Evolutionary conservation across 2,113 vertebrate species (phyloP), one percentile per base, ranked within the genome.

Genomic region (Gambusia holbrooki): DNA sequence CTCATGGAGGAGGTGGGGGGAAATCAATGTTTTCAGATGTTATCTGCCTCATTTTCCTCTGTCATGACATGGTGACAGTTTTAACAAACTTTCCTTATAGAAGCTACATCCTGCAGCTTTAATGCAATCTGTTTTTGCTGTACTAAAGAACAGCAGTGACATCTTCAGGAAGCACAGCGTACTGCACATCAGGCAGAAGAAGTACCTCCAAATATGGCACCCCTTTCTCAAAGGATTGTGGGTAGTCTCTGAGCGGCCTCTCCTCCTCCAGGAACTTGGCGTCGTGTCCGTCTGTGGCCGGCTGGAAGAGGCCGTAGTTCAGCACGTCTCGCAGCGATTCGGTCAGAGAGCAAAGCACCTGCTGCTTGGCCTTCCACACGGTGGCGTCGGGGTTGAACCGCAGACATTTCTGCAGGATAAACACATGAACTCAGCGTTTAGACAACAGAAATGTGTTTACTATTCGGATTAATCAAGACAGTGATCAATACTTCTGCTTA

Each of bases 261-360:
- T 97, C 97, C 80, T 97, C 97, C 85, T 98, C 96, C 90, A 98
- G 92, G 88, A 97, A 98, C 90, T 97, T 98, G 92, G 96, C 97
- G 0, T 97, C 96, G 0, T 97, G 94, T 75, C 97, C 97, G 0
- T 97, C 96, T 0, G 96, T 96, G 87, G 97, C 96, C 0, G 97
- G 97, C 87, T 98, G 97, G 93, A 98, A 98, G 35, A 98, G 95
- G 32, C 97, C 97, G 0, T 98, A 98, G 94, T 98, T 98, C 37
- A 98, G 94, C 40, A 97, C 96, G 0, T 98, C 97, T 77, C 96
- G 93, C 58, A 98, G 93, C 3, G 96, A 97, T 77, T 97, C 96
- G 0, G 96, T 98, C 74, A 98, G 94, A 25, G 96, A 96, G 58
- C 97, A 98, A 65, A 98, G 92, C 62, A 98, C 96, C 91, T 97